Conservation (phyloP, 2,113 vertebrate genomes). For the Colossoma macropomum region DNA sequence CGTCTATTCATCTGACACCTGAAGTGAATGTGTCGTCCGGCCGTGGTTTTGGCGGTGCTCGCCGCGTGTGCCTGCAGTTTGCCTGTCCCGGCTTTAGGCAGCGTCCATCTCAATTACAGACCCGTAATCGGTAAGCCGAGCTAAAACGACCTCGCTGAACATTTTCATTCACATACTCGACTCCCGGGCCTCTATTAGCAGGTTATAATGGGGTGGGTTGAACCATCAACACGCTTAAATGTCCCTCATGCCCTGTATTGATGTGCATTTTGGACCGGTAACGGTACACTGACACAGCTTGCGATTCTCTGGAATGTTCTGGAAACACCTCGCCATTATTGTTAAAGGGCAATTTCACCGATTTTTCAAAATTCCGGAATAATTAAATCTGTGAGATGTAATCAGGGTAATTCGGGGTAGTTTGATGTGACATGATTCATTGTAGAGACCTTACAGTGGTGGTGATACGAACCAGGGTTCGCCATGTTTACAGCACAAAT, state of each 20-base stretch:
- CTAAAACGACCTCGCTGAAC: neutral
- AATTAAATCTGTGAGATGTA: too few species aligned
- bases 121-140: slow-evolving; percentile 75
- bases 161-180: too few species aligned
- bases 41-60: slow-evolving; percentile 62
- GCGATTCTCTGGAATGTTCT: slow-evolving; percentile 19
- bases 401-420: too few species aligned
- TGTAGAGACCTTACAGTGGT: too few species aligned
- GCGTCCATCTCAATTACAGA: slow-evolving; percentile 62
- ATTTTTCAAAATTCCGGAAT: too few species aligned
- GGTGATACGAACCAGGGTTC: too few species aligned
- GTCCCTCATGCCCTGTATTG: neutral
- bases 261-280: neutral
- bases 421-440: too few species aligned
- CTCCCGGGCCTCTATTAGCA: too few species aligned
- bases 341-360: neutral
- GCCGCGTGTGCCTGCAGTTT: slow-evolving; percentile 54
- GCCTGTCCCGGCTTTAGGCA: slow-evolving; percentile 46
- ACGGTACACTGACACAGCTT: neutral
- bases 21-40: slow-evolving; percentile 67
- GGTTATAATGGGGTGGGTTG: too few species aligned
- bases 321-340: neutral
- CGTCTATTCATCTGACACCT: slow-evolving; percentile 1
- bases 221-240: too few species aligned
- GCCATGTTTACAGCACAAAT: too few species aligned